Base-by-base conservation (phyloP, 2,113 vertebrate genomes). In the Hyaena hyaena region DNA sequence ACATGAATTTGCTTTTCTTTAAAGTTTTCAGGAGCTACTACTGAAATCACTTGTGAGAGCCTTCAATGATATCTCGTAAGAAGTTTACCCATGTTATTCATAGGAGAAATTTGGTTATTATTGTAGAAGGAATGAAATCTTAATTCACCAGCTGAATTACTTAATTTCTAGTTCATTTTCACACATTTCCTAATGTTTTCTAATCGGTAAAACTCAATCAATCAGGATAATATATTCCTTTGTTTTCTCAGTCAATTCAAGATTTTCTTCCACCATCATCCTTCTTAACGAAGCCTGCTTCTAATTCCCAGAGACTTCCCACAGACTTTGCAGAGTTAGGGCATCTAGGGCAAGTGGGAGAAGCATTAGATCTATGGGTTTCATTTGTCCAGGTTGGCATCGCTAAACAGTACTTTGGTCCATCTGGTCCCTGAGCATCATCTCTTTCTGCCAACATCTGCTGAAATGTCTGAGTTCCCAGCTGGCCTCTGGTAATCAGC, bases 401-500 rank as follows among this genome's bases (percentile, higher is more conserved):
- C 48, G 69, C 80, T 58, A 45, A 93, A 74, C 3, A 61, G 35
- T 77, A 4, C 63, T 23, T 87, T 3, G 16, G 50, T 58, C 65
- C 81, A 71, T 88, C 61, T 86, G 82, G 33, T 76, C 45, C 66
- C 85, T 10, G 35, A 61, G 58, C 65, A 66, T 65, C 12, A 5
- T 58, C 33, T 50, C 69, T 96, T 53, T 39, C 69, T 43, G 66
- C 74, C 50, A 61, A 58, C 92, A 86, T 88, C 92, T 95, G 61
- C 86, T 73, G 89, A 86, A 76, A 85, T 28, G n/a, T n/a, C 63
- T 65, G 87, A 50, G 33, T 65, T 86, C 81, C 71, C 58, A 93
- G 43, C 85, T 96, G 76, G 68, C 35, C 58, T 90, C 83, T 66
- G 28, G 43, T 61, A 61, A 74, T 68, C 73, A n/a, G 31, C 39